phyloP scores from a whole-genome alignment of 2,113 vertebrate genomes.

The Myocastor coypus region DNA sequence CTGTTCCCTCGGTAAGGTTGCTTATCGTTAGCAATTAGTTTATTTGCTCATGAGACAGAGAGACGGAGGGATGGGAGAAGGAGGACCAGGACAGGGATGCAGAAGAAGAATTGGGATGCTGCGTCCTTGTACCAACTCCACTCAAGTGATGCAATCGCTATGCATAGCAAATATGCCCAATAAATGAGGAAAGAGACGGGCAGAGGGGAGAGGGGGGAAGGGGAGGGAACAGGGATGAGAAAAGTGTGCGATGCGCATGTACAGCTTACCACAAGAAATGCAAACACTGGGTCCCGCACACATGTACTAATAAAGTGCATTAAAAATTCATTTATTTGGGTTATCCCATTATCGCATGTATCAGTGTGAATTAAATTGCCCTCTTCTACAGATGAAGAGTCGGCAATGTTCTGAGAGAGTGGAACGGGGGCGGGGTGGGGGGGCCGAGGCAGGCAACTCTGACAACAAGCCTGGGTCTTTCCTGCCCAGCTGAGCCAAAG shows the following conservation, averaged over 20 bases:
- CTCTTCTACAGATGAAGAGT: background rate
- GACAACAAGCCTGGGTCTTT: background rate
- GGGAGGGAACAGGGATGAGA: background rate
- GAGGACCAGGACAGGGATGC: background rate
- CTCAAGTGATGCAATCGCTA: background rate
- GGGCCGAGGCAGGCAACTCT: fast-evolving
- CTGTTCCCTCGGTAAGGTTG: background rate
- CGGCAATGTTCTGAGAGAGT: background rate
- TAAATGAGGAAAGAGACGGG: background rate
- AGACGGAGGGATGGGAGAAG: background rate
- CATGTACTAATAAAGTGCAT: background rate
- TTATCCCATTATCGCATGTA: background rate
- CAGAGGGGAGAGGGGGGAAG: background rate
- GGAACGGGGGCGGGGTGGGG: no score
- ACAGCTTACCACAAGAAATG: background rate
- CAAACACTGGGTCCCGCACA: background rate
- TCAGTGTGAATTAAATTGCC: background rate
- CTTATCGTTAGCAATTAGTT: background rate
- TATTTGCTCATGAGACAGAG: background rate
- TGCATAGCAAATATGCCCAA: background rate
- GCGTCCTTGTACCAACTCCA: background rate
- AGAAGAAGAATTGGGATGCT: background rate
- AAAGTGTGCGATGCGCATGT: background rate
- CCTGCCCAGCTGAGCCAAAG: background rate
- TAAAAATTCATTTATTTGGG: background rate